Conservation (phyloP, 2,888 invertebrate genomes). For the Clanis bilineata region DNA sequence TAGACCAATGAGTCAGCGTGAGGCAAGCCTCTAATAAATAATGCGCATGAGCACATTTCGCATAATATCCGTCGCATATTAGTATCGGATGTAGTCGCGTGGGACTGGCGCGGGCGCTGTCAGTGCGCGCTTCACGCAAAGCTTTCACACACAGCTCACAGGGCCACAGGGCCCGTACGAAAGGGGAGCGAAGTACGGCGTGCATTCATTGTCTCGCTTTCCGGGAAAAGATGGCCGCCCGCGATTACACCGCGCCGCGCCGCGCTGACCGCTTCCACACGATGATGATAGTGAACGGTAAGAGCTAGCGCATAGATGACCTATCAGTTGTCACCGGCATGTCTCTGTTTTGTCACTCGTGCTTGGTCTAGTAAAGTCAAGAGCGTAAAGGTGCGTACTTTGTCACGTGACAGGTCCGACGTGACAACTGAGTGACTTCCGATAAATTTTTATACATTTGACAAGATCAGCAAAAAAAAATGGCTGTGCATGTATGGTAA, state of each 20-base stretch:
- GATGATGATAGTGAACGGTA: neutral
- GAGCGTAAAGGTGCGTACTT: too few relatives aligned
- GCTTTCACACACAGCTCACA: constrained; percentile 35
- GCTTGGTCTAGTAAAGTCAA: too few relatives aligned
- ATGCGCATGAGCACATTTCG: neutral
- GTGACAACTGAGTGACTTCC: too few relatives aligned
- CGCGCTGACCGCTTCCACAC: constrained; percentile 25
- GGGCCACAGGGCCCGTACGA: constrained; percentile 28
- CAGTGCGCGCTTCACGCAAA: constrained; percentile 25
- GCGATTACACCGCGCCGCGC: constrained; percentile 47
- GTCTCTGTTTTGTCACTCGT: too few relatives aligned
- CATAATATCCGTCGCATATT: neutral
- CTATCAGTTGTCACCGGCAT: too few relatives aligned
- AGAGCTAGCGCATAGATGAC: too few relatives aligned
- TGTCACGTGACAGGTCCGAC: too few relatives aligned
- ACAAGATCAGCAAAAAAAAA: too few relatives aligned
- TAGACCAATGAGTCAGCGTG: too few relatives aligned
- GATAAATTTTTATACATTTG: too few relatives aligned
- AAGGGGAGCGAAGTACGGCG: constrained; percentile 47
- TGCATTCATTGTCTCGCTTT: constrained; percentile 66
- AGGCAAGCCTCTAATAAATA: neutral
- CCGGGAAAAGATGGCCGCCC: constrained; percentile 66
- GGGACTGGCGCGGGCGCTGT: constrained; percentile 20
- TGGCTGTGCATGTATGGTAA: too few relatives aligned
- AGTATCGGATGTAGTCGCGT: constrained; percentile 8